Conservation (phyloP, 2,113 vertebrate genomes). For the Coryphaenoides rupestris region DNA sequence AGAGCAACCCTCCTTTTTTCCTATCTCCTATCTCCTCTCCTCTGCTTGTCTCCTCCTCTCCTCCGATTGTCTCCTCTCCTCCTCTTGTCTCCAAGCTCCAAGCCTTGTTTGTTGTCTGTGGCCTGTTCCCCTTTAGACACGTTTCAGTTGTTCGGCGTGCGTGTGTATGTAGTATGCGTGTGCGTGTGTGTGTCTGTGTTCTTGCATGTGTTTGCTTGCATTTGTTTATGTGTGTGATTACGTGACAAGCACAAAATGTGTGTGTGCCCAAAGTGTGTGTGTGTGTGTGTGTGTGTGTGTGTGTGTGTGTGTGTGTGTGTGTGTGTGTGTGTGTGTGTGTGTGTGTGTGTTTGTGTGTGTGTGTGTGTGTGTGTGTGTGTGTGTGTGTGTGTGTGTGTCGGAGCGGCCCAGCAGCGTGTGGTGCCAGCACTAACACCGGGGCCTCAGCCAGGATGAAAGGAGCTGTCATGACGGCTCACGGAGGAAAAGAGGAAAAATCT, state of each 20-base stretch:
- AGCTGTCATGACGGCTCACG: slow-evolving; percentile 70
- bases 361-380: too few relatives aligned
- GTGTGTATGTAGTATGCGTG: too few relatives aligned
- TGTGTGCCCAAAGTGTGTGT: too few relatives aligned
- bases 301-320: slow-evolving; percentile 8
- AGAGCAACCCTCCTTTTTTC: not conserved
- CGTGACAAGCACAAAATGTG: too few relatives aligned
- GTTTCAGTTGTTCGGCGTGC: too few relatives aligned
- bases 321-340: slow-evolving; percentile 26
- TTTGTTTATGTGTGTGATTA: too few relatives aligned
- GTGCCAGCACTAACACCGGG: slow-evolving; percentile 70
- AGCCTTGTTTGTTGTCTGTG: not conserved
- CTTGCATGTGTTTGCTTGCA: too few relatives aligned
- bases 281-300: slow-evolving; percentile 15
- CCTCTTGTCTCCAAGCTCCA: not conserved
- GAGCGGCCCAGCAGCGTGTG: slow-evolving; percentile 56
- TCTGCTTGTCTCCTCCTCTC: not conserved
- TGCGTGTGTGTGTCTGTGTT: too few relatives aligned
- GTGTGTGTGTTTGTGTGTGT: slow-evolving; percentile 29
- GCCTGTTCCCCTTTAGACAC: too few relatives aligned
- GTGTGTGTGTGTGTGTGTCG: slow-evolving; percentile 22
- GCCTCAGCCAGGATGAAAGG: slow-evolving; percentile 71
- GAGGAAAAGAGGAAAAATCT: slow-evolving; percentile 68
- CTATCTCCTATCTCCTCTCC: not conserved
- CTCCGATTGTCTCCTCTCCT: not conserved